These are phyloP conservation scores for Drosophila rufa DNA, from an alignment of 1,140 invertebrate genomes.

Conservation along the genomic window DNA sequence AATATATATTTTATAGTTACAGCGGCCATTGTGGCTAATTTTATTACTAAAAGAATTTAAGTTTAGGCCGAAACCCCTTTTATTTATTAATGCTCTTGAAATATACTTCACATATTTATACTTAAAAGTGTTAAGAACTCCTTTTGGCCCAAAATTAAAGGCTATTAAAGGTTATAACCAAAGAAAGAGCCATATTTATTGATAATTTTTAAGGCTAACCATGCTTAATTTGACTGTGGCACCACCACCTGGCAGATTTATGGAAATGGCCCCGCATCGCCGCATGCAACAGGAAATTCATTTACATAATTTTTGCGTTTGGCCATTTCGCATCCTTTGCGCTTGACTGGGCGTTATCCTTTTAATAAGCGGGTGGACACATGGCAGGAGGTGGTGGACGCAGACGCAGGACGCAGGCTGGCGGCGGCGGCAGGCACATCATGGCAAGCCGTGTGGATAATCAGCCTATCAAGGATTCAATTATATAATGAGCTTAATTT, in stretches of 20 bases:
- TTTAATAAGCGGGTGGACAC: conserved; percentile 65
- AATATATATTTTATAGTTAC: background rate
- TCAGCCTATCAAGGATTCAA: conserved; percentile 69
- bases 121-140: too few relatives aligned
- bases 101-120: background rate
- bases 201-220: conserved; percentile 35
- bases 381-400: conserved; percentile 4
- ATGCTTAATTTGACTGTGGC: conserved; percentile 29
- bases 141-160: background rate
- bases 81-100: background rate
- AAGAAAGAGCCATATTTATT: conserved; percentile 4
- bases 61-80: too few relatives aligned
- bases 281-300: conserved; percentile 78
- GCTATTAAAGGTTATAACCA: background rate
- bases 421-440: conserved; percentile 20
- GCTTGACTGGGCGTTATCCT: conserved; percentile 77
- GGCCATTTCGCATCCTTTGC: conserved; percentile 77
- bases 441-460: conserved; percentile 78
- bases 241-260: conserved; percentile 69
- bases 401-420: background rate
- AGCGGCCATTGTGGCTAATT: too few relatives aligned
- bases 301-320: conserved; percentile 82
- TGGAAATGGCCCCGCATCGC: conserved; percentile 31
- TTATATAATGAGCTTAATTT: conserved; percentile 71
- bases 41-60: too few relatives aligned